Base-by-base conservation (phyloP, 2,113 vertebrate species). In the Halichoeres trimaculatus region DNA sequence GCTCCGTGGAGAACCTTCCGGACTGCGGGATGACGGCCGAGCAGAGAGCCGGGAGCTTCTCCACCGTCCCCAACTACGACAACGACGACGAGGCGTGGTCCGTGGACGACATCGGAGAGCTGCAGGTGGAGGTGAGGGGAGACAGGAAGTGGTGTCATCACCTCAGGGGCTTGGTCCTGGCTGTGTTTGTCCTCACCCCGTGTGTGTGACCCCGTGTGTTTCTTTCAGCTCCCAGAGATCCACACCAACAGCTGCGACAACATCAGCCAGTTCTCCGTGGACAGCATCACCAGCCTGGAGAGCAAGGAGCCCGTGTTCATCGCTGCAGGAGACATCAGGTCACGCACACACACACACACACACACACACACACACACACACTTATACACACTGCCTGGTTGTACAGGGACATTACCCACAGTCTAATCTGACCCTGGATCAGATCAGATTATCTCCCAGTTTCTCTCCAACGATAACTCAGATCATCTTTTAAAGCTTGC, bases 71-170 rank as follows among this genome's bases (percentile, higher is more conserved):
- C 58, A 98, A 98, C 91, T 98, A 96, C 2, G 97, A 99, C 93
- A 97, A 98, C 0, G 97, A 99, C 1, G 97, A 98, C 0, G 97
- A 99, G 76, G 97, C 97, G 19, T 99, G 97, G 97, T 95, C 97
- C 0, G 96, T 97, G 38, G 97, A 99, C 0, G 97, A 99, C 67
- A 97, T 99, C 1, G 97, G 95, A 26, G 96, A 98, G 85, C 94
- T 99, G 69, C 97, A 98, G 85, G 97, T 98, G 69, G 97, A 98
- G 97, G 68, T 78, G 43, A 63, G 54, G 8, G 30, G n/a, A n/a
- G n/a, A n/a, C n/a, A n/a, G n/a, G n/a, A n/a, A n/a, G n/a, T n/a
- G n/a, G n/a, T n/a, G n/a, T n/a, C n/a, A n/a, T n/a, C n/a, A n/a
- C n/a, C n/a, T n/a, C n/a, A n/a, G n/a, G n/a, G n/a, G 8, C 36